Evolutionary conservation across 2,888 invertebrate genomes (phyloP).

Genomic region (Micoletzkya japonica): DNA sequence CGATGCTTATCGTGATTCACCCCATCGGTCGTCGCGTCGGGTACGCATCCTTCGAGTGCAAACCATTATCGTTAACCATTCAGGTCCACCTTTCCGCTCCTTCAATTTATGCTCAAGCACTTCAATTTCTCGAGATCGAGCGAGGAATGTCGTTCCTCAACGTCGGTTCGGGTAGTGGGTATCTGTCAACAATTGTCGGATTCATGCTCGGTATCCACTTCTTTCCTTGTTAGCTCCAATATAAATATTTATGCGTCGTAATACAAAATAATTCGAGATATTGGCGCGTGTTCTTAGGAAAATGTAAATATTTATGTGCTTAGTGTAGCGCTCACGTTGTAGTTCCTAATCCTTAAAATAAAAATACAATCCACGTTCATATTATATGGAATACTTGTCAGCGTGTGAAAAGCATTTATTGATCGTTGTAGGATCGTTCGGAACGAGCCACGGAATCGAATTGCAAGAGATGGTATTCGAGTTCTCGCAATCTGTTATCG

Average conservation of each 20-base stretch:
- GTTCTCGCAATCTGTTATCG: neutral
- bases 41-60: neutral
- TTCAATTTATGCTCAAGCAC: conserved; percentile 1
- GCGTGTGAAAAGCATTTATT: neutral
- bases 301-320: neutral
- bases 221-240: no score
- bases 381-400: neutral
- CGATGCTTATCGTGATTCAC: neutral
- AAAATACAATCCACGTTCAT: neutral
- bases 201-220: conserved; percentile 12
- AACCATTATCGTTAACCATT: neutral
- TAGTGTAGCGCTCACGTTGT: neutral
- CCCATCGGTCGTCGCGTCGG: neutral
- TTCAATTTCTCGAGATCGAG: conserved; percentile 4
- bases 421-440: neutral
- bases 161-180: conserved; percentile 23
- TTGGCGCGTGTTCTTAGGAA: neutral
- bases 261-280: neutral
- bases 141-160: conserved; percentile 1
- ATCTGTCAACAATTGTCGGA: neutral
- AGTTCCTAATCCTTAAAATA: no score
- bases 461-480: neutral
- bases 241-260: no score
- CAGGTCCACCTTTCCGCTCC: conserved; percentile 19
- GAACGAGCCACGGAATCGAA: conserved; percentile 1